These are phyloP conservation scores for Trichomalopsis sarcophagae DNA, from an alignment of 1,140 invertebrate genomes.

Conservation along the genomic window DNA sequence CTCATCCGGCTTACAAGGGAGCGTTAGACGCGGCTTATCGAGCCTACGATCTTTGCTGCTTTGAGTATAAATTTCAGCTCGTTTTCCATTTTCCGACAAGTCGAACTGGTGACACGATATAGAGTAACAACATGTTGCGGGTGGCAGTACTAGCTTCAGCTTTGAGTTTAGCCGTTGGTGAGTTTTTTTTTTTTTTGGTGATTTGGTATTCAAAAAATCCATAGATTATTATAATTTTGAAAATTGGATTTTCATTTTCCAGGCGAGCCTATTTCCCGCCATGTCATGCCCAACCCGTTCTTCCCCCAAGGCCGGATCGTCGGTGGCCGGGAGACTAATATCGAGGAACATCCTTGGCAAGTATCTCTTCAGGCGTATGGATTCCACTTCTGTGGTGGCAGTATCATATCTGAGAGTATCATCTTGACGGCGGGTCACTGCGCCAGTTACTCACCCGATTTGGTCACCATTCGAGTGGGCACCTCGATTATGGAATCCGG, in stretches of 20 bases:
- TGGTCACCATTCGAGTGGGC: constrained; percentile 9
- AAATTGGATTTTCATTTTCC: neutral
- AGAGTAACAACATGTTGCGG: neutral
- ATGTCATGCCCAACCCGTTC: neutral
- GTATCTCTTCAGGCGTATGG: constrained; percentile 77
- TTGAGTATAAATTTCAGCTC: constrained; percentile 24
- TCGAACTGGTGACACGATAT: neutral
- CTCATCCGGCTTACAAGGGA: neutral
- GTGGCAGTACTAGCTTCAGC: neutral
- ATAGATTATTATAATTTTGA: neutral
- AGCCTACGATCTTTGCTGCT: neutral
- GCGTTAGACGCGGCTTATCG: constrained; percentile 9
- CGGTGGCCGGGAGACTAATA: constrained; percentile 72
- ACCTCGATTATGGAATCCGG: neutral
- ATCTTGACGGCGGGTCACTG: constrained; percentile 77
- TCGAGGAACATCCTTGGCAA: constrained; percentile 76
- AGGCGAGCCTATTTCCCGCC: neutral
- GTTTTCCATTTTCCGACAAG: neutral
- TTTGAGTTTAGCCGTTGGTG: neutral
- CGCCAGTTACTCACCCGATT: constrained; percentile 47
- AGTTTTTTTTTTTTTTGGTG: neutral
- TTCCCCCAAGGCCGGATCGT: constrained; percentile 71
- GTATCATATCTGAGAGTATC: constrained; percentile 74
- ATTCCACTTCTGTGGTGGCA: constrained; percentile 75
- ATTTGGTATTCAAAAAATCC: neutral